A percentile compares a stretch with the other conserved stretches of the same genome.
phyloP scores from a whole-genome alignment of 2,797 vertebrate genomes.

The Lepus oiostolus region DNA sequence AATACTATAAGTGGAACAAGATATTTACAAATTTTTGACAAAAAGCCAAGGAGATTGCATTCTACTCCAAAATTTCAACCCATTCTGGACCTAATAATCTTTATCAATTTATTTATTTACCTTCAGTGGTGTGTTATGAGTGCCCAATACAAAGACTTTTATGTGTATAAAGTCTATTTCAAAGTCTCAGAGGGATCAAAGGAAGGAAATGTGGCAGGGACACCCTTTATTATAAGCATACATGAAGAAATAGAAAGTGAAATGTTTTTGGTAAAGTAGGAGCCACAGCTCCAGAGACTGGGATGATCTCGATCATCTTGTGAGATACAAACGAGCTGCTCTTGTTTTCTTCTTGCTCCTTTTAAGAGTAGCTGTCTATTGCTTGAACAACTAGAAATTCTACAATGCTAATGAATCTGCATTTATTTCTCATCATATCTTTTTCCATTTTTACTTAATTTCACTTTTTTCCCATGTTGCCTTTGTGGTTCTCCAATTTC shows the following conservation, averaged over 20 bases:
- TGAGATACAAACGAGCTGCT: not conserved
- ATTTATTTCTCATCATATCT: not conserved
- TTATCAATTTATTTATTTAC: not conserved
- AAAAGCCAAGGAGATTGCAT: conserved; percentile 13
- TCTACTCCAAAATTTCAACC: conserved; percentile 20
- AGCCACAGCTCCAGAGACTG: not conserved
- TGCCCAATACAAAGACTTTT: not conserved
- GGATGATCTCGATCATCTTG: not conserved
- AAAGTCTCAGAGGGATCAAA: not conserved
- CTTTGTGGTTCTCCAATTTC: not conserved
- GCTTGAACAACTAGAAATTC: not conserved
- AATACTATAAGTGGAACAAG: not conserved
- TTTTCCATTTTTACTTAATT: not conserved
- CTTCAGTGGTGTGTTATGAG: not conserved
- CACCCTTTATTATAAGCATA: not conserved
- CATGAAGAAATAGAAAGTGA: not conserved
- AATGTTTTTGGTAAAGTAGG: not conserved
- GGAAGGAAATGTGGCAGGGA: not conserved
- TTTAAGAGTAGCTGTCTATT: not conserved
- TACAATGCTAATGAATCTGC: not conserved
- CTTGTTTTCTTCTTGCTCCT: not conserved
- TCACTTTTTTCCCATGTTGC: not conserved
- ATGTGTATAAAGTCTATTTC: not conserved
- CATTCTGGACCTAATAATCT: not conserved
- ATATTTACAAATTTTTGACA: conserved; percentile 24